Evolutionary conservation across 2,113 vertebrate genomes (phyloP).

Genomic region (Peromyscus leucopus): DNA sequence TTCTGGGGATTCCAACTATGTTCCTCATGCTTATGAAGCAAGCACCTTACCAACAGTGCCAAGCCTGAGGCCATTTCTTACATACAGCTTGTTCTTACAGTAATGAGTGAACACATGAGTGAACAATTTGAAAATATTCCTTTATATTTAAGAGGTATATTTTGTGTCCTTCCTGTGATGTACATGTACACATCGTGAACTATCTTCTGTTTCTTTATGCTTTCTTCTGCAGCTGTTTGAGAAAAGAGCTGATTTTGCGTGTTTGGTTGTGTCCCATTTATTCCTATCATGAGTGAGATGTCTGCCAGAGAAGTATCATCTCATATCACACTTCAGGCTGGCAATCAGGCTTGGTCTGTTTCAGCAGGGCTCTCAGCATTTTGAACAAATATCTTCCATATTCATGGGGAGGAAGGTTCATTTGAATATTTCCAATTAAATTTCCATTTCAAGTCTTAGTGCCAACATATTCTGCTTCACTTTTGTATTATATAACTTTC

Average conservation of each 20-base stretch:
- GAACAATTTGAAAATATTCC: background rate
- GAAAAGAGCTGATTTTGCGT: conserved; percentile 46
- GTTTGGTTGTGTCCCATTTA: conserved; percentile 55
- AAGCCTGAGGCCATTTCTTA: background rate
- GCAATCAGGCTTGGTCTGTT: conserved; percentile 53
- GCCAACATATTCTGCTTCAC: conserved; percentile 39
- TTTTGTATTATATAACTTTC: conserved; percentile 54
- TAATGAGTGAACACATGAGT: background rate
- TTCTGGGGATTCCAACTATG: background rate
- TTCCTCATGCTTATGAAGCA: background rate
- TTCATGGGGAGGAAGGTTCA: conserved; percentile 22
- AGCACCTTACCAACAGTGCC: background rate
- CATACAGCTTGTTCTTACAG: background rate
- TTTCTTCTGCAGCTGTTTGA: conserved; percentile 58
- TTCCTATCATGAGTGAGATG: conserved; percentile 56
- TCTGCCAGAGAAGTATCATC: conserved; percentile 57
- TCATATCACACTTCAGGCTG: conserved; percentile 55
- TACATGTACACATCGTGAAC: background rate
- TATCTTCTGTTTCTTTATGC: background rate
- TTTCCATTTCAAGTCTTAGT: conserved; percentile 31
- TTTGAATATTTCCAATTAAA: conserved; percentile 71
- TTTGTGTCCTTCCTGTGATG: background rate
- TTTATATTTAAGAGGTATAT: background rate
- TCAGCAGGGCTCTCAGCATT: conserved; percentile 49
- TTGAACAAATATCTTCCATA: conserved; percentile 57